A percentile compares a stretch with the other conserved stretches of the same genome.
These are phyloP conservation scores for Rhynchonycteris naso DNA, from an alignment of 2,797 vertebrate genomes.

Conservation along the genomic window DNA sequence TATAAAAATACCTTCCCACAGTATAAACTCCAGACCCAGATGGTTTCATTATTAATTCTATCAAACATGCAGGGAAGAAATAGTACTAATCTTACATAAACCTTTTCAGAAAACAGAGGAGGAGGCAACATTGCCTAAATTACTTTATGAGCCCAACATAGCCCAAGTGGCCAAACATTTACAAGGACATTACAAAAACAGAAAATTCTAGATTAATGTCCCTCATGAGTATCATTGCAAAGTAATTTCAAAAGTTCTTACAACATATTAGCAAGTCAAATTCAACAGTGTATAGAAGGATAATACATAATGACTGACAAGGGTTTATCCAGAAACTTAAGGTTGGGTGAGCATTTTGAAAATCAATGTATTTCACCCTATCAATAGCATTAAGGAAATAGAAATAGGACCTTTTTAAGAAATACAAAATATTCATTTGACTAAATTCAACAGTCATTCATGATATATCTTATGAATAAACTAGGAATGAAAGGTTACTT, in stretches of 20 bases:
- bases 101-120: background rate
- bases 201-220: background rate
- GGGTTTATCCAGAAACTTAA: conserved; percentile 1
- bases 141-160: background rate
- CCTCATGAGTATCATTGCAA: background rate
- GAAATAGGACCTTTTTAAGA: background rate
- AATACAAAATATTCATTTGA: background rate
- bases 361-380: background rate
- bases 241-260: background rate
- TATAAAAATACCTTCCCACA: background rate
- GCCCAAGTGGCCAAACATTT: background rate
- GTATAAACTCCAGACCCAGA: background rate
- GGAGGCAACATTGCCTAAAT: background rate
- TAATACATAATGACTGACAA: background rate
- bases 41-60: background rate
- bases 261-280: background rate
- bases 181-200: background rate
- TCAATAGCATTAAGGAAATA: background rate
- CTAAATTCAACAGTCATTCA: background rate
- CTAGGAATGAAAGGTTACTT: background rate
- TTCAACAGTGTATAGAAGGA: background rate
- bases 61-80: background rate
- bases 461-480: background rate
- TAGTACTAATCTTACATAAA: background rate
- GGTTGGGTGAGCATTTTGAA: background rate